Percentiles rank a stretch among this genome's conserved stretches.
These are phyloP conservation scores for Pheosia gnoma DNA, from an alignment of 2,888 invertebrate genomes.

Conservation along the genomic window DNA sequence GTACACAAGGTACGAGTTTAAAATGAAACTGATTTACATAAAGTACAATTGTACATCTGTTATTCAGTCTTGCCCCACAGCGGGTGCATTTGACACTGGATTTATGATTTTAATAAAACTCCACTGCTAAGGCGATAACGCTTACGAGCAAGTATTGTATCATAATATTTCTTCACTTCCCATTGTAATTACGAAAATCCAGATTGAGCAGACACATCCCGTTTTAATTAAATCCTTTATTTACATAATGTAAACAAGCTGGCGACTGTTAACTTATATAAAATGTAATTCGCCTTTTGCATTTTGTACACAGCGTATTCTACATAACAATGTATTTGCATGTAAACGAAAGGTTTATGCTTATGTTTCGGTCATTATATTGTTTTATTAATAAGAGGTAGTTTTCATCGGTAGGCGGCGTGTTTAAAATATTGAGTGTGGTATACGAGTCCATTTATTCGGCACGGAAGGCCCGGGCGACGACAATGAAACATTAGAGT, in stretches of 20 bases:
- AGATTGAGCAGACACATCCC: constrained; percentile 48
- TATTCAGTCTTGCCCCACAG: constrained; percentile 66
- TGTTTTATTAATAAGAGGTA: background rate
- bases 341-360: background rate
- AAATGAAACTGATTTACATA: constrained; percentile 66
- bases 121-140: constrained; percentile 62
- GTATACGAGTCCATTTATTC: constrained; percentile 41
- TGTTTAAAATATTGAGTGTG: constrained; percentile 34
- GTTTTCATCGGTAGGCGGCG: background rate
- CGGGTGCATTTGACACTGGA: constrained; percentile 80
- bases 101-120: constrained; percentile 84
- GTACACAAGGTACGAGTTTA: constrained; percentile 45
- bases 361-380: too few species aligned
- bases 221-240: constrained; percentile 55
- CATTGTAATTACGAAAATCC: constrained; percentile 51
- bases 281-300: constrained; percentile 36
- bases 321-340: background rate
- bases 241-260: constrained; percentile 48
- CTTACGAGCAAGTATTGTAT: constrained; percentile 67
- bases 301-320: constrained; percentile 25
- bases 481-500: constrained; percentile 62
- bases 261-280: constrained; percentile 38
- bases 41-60: constrained; percentile 71
- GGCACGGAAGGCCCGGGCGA: constrained; percentile 46
- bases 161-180: constrained; percentile 57